Conservation (phyloP, 2,797 vertebrate species). For the Enteromius trimaculatus region DNA sequence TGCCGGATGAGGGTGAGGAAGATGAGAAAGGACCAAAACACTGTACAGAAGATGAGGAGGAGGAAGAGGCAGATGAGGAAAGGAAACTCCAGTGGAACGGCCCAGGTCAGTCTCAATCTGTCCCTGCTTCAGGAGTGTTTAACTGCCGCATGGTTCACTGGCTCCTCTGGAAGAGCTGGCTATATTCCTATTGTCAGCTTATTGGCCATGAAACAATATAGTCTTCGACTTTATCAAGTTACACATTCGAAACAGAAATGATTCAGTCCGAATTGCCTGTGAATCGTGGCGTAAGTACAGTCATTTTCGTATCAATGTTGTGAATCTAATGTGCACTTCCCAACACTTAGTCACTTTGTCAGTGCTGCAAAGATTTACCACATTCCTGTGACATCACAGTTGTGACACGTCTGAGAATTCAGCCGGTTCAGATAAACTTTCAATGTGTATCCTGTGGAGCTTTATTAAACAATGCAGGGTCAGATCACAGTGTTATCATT, state of each 20-base stretch:
- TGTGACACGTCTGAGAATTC: constrained; percentile 5
- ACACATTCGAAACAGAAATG: background rate
- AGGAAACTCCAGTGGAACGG: constrained; percentile 77
- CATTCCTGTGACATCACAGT: background rate
- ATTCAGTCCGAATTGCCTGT: background rate
- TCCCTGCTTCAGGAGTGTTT: constrained; percentile 25
- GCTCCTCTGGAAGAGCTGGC: constrained; percentile 33
- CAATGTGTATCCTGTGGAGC: background rate
- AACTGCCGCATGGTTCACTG: constrained; percentile 35
- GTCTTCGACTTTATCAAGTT: constrained; percentile 4
- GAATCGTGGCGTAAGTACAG: background rate
- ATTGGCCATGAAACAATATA: constrained; percentile 23
- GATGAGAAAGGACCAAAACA: constrained; percentile 62
- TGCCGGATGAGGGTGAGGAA: constrained; percentile 68
- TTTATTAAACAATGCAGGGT: constrained; percentile 6
- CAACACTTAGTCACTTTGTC: background rate
- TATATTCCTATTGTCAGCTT: constrained; percentile 14
- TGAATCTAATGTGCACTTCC: background rate
- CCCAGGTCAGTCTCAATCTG: constrained; percentile 81
- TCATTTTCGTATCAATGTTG: background rate
- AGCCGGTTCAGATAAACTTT: constrained; percentile 9
- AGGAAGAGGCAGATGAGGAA: constrained; percentile 60
- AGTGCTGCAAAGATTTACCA: background rate
- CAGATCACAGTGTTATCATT: background rate
- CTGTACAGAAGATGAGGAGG: constrained; percentile 68